Conservation (phyloP, 2,888 invertebrate species). For the Drosophila subsilvestris region DNA sequence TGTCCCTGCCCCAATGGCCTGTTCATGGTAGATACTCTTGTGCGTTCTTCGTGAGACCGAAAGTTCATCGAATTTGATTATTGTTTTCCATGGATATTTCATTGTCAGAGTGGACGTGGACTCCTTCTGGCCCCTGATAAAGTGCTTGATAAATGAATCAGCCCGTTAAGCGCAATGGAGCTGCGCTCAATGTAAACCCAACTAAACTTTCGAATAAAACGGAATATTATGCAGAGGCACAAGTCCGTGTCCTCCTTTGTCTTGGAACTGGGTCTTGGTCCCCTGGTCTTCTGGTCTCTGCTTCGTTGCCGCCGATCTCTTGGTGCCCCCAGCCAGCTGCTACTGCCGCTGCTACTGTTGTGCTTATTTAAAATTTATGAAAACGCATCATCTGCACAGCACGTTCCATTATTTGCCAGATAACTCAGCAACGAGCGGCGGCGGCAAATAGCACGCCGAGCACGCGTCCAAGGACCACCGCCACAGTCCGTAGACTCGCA, state of each 20-base stretch:
- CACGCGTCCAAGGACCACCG: conserved; percentile 65
- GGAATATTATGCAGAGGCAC: conserved; percentile 65
- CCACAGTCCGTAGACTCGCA: conserved; percentile 9
- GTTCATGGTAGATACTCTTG: conserved; percentile 1
- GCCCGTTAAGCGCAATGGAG: conserved; percentile 17
- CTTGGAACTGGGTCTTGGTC: conserved; percentile 2
- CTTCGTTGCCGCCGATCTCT: conserved; percentile 22
- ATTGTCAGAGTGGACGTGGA: conserved; percentile 40
- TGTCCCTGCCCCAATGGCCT: conserved; percentile 45
- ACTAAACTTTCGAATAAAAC: conserved; percentile 45
- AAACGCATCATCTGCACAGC: conserved; percentile 80
- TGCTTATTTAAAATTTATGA: conserved; percentile 79
- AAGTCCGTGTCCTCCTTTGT: conserved; percentile 33
- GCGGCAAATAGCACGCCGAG: conserved; percentile 65
- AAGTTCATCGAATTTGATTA: conserved; percentile 5
- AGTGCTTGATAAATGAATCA: conserved; percentile 40
- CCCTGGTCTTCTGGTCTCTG: conserved; percentile 14
- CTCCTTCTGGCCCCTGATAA: conserved; percentile 22
- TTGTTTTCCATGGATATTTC: conserved; percentile 20
- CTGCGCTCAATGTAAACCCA: conserved; percentile 26
- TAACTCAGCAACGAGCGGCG: conserved; percentile 73
- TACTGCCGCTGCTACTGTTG: conserved; percentile 63
- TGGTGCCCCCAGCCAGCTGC: conserved; percentile 25
- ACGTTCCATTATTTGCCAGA: conserved; percentile 79
- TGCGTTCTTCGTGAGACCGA: background rate